These are phyloP conservation scores for Antechinus stuartii DNA, from an alignment of 2,113 vertebrate species.

Conservation along the genomic window DNA sequence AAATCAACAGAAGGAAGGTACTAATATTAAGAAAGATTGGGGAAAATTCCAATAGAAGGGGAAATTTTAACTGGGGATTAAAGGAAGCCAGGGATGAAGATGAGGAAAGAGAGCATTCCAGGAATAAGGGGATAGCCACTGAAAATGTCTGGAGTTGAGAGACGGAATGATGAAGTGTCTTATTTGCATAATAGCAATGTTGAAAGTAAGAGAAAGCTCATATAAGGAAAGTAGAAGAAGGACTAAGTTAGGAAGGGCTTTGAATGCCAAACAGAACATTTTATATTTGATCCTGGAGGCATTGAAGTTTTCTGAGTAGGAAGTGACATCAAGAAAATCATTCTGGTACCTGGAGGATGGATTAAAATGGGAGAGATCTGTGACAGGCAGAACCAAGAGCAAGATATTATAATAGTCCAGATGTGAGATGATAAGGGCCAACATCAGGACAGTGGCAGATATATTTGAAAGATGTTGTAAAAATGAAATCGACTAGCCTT, in stretches of 20 bases:
- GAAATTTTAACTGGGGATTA: background rate
- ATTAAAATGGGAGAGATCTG: background rate
- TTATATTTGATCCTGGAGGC: background rate
- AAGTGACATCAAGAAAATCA: background rate
- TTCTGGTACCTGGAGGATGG: background rate
- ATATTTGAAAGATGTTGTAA: background rate
- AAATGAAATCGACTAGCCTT: background rate
- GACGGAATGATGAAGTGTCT: background rate
- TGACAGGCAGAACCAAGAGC: background rate
- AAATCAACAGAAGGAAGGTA: background rate
- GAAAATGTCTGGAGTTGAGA: background rate
- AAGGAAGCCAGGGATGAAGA: background rate
- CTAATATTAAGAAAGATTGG: background rate
- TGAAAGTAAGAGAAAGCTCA: background rate
- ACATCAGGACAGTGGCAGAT: background rate
- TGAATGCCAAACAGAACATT: background rate
- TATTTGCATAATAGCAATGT: background rate
- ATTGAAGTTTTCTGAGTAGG: background rate
- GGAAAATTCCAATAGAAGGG: background rate
- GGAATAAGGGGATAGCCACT: background rate
- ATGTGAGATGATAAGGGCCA: background rate
- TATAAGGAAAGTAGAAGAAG: background rate
- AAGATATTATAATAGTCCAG: background rate
- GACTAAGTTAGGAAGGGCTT: background rate
- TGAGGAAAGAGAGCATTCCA: background rate